These are phyloP conservation scores for Leucoma salicis DNA, from an alignment of 2,888 invertebrate species.

Conservation along the genomic window DNA sequence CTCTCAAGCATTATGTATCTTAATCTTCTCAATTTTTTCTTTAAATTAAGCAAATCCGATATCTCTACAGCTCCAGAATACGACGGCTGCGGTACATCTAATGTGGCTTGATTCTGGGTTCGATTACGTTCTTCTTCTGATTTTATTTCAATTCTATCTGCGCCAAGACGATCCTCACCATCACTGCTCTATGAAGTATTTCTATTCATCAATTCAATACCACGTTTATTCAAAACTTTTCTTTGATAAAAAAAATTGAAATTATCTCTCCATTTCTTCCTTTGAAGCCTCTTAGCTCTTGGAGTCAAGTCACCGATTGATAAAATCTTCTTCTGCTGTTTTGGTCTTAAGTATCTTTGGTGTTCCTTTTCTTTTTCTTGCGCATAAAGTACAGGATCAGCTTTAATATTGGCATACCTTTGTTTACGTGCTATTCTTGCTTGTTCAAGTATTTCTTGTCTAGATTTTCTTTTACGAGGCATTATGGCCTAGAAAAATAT, in stretches of 20 bases:
- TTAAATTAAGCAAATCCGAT: too few relatives aligned
- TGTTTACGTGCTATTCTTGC: neutral
- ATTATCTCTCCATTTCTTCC: neutral
- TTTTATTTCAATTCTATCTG: too few relatives aligned
- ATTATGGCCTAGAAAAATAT: too few relatives aligned
- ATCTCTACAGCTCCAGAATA: too few relatives aligned
- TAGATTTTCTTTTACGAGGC: neutral
- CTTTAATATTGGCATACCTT: neutral
- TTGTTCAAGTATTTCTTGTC: neutral
- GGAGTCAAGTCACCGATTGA: neutral
- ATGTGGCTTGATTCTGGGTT: too few relatives aligned
- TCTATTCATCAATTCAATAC: too few relatives aligned
- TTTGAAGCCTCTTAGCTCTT: neutral
- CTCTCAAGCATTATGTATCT: too few relatives aligned
- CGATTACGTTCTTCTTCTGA: too few relatives aligned
- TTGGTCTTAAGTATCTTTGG: neutral
- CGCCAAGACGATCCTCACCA: too few relatives aligned
- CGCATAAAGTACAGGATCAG: neutral
- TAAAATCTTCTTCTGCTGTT: neutral
- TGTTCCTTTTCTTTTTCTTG: slow-evolving; percentile 1
- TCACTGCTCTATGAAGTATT: too few relatives aligned
- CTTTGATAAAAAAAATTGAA: neutral
- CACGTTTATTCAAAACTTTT: neutral
- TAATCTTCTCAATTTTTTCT: too few relatives aligned
- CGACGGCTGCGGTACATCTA: too few relatives aligned